These are phyloP conservation scores for Pao palembangensis DNA, from an alignment of 2,113 vertebrate species.

Conservation along the genomic window DNA sequence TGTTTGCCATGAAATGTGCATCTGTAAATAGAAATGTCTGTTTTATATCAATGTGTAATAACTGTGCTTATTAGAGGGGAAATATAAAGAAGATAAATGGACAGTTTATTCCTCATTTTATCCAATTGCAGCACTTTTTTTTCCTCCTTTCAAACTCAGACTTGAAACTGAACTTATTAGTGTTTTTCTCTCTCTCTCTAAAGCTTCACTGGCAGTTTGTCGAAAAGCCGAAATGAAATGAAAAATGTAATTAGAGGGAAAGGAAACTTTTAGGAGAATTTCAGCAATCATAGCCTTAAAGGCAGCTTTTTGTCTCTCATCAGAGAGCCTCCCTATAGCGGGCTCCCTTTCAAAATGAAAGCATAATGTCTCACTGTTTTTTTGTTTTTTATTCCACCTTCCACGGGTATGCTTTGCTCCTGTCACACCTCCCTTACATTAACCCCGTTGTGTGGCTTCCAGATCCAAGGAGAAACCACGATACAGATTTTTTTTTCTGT, in stretches of 20 bases:
- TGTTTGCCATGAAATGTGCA: constrained; percentile 49
- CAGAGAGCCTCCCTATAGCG: constrained; percentile 46
- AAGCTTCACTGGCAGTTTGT: constrained; percentile 69
- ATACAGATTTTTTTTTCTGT: constrained; percentile 32
- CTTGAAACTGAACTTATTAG: constrained; percentile 56
- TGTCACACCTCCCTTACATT: constrained; percentile 57
- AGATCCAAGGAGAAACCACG: constrained; percentile 50
- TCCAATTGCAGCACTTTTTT: constrained; percentile 65
- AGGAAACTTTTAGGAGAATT: constrained; percentile 70
- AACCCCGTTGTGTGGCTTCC: constrained; percentile 40
- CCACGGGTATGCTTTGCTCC: constrained; percentile 39
- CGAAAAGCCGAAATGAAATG: constrained; percentile 69
- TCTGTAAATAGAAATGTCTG: constrained; percentile 65
- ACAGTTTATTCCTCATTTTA: constrained; percentile 67
- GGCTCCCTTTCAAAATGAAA: constrained; percentile 22
- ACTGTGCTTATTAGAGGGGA: constrained; percentile 66
- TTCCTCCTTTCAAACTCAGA: constrained; percentile 65
- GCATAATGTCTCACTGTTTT: no score
- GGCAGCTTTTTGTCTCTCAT: constrained; percentile 54
- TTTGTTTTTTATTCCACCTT: constrained; percentile 40
- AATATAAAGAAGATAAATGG: constrained; percentile 73
- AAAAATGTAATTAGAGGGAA: constrained; percentile 72
- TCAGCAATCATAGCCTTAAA: constrained; percentile 69
- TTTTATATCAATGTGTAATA: constrained; percentile 61
- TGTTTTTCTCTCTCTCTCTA: constrained; percentile 48